Evolutionary conservation across 2,113 vertebrate genomes (phyloP).

Genomic region (Gymnarchus niloticus): DNA sequence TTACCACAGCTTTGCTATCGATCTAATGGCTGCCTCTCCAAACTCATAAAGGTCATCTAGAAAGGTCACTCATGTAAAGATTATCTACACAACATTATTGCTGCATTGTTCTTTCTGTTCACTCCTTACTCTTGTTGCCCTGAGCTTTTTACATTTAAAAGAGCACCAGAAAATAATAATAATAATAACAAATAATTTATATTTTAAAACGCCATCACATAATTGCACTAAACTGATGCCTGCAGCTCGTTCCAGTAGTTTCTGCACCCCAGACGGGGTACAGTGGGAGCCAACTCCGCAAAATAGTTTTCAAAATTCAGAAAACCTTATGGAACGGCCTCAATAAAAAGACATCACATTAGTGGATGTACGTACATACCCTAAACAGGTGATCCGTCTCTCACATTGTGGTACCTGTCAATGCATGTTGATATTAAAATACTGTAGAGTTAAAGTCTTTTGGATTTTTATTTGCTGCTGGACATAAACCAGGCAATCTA

Average conservation of each 20-base stretch:
- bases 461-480: not conserved
- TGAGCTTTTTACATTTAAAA: not conserved
- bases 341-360: not conserved
- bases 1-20: not conserved
- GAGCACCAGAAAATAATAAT: too few species aligned
- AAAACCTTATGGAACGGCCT: not conserved
- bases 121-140: not conserved
- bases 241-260: not conserved
- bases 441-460: not conserved
- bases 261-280: not conserved
- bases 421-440: not conserved
- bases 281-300: not conserved
- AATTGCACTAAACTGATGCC: not conserved
- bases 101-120: not conserved
- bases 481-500: not conserved
- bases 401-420: not conserved
- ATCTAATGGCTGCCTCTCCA: not conserved
- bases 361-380: not conserved
- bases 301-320: not conserved
- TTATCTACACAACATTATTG: not conserved
- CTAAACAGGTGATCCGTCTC: not conserved
- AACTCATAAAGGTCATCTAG: not conserved
- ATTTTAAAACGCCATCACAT: not conserved
- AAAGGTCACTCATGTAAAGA: not conserved
- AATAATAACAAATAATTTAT: not conserved